Conservation (phyloP, 2,797 vertebrate genomes). For the Ciconia nigra region DNA sequence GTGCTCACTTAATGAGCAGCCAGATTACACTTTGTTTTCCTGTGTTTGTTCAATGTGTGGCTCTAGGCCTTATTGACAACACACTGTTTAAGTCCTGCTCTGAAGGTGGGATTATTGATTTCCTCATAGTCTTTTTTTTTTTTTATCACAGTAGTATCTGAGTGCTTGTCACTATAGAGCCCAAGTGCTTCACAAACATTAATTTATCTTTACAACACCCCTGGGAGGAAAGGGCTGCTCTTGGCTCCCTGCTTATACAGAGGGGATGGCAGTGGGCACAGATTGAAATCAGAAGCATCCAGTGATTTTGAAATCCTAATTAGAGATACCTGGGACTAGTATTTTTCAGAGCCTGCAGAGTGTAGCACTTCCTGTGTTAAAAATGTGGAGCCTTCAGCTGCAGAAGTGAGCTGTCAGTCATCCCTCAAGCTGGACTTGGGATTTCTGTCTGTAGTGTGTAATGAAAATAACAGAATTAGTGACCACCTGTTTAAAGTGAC, state of each 20-base stretch:
- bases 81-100: neutral
- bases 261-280: neutral
- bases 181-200: constrained; percentile 23
- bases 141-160: neutral
- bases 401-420: neutral
- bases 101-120: constrained; percentile 48
- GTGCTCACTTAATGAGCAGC: constrained; percentile 20
- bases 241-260: neutral
- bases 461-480: neutral
- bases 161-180: neutral
- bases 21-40: constrained; percentile 22
- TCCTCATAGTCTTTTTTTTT: neutral
- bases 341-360: neutral
- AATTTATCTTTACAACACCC: constrained; percentile 27
- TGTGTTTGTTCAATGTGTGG: neutral
- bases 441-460: neutral
- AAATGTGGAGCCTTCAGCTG: neutral
- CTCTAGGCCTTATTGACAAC: constrained; percentile 21
- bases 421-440: neutral
- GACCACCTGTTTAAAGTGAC: neutral
- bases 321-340: neutral
- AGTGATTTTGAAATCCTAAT: neutral
- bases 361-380: neutral
- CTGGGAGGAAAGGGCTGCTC: neutral
- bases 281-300: neutral